These are phyloP conservation scores for Pollachius pollachius DNA, from an alignment of 2,113 vertebrate genomes.

Conservation along the genomic window DNA sequence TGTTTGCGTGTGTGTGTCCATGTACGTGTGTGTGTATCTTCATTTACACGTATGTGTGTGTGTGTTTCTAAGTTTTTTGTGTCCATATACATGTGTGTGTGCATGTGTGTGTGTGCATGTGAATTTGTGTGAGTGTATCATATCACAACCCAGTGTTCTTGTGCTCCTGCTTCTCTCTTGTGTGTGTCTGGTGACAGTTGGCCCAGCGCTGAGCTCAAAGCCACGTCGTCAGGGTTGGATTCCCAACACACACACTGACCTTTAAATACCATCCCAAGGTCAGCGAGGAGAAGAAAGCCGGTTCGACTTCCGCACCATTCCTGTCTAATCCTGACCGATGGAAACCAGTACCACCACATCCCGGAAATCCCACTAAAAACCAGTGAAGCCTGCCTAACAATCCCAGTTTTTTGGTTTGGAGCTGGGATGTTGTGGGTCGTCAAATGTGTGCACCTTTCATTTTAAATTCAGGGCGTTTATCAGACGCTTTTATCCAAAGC, in stretches of 20 bases:
- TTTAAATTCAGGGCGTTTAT: no score
- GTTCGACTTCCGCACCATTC: no score
- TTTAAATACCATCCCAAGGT: slow-evolving; percentile 43
- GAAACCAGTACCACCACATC: background rate
- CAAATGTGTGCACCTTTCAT: no score
- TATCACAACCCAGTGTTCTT: background rate
- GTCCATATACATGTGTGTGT: background rate
- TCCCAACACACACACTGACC: slow-evolving; percentile 29
- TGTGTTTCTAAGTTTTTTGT: background rate
- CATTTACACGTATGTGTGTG: no score
- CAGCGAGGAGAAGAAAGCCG: slow-evolving; percentile 1
- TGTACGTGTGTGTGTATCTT: background rate
- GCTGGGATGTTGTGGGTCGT: no score
- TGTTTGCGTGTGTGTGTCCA: no score
- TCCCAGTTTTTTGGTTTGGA: no score
- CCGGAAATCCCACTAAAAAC: background rate
- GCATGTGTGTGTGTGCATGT: background rate
- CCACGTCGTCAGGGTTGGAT: background rate
- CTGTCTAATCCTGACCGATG: background rate
- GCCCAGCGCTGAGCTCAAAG: background rate
- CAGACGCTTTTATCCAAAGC: no score
- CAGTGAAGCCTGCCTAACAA: no score
- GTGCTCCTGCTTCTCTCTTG: background rate
- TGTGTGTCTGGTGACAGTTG: background rate
- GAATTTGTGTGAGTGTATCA: background rate